phyloP scores from a whole-genome alignment of 2,888 invertebrate genomes.

The Microctonus aethiopoides region DNA sequence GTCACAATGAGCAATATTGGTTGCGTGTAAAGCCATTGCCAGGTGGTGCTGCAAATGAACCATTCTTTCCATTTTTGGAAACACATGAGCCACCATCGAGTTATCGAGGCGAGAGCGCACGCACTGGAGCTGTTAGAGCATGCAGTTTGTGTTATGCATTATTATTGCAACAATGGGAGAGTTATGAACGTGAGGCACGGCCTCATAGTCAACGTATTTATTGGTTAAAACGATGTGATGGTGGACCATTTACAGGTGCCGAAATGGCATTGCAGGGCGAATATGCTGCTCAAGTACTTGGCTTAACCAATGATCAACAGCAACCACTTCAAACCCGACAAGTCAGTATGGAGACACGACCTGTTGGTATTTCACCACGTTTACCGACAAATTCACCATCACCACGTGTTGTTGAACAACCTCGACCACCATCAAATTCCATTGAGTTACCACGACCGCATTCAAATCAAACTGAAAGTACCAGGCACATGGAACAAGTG shows the following conservation, averaged over 20 bases:
- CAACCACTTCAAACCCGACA: conserved; percentile 45
- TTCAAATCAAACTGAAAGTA: conserved; percentile 54
- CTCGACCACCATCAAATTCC: conserved; percentile 60
- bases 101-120: conserved; percentile 70
- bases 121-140: conserved; percentile 72
- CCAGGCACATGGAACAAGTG: conserved; percentile 60
- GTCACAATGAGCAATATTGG: conserved; percentile 73
- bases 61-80: conserved; percentile 92
- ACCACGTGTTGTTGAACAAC: conserved; percentile 56
- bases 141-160: conserved; percentile 90
- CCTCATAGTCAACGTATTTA: conserved; percentile 90
- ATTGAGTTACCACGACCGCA: conserved; percentile 59
- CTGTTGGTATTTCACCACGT: conserved; percentile 61
- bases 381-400: conserved; percentile 58
- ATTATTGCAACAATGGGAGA: conserved; percentile 91
- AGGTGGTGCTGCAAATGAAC: conserved; percentile 76
- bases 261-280: conserved; percentile 92
- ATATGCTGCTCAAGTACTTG: conserved; percentile 90
- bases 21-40: conserved; percentile 76
- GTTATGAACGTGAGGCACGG: conserved; percentile 85
- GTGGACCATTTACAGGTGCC: conserved; percentile 89
- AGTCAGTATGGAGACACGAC: no score
- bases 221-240: conserved; percentile 92
- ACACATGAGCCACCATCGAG: conserved; percentile 87
- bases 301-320: conserved; percentile 75